Evolutionary conservation across 1,140 invertebrate genomes (phyloP), one percentile per base, ranked within the genome.

Genomic region (Epicauta chinensis): DNA sequence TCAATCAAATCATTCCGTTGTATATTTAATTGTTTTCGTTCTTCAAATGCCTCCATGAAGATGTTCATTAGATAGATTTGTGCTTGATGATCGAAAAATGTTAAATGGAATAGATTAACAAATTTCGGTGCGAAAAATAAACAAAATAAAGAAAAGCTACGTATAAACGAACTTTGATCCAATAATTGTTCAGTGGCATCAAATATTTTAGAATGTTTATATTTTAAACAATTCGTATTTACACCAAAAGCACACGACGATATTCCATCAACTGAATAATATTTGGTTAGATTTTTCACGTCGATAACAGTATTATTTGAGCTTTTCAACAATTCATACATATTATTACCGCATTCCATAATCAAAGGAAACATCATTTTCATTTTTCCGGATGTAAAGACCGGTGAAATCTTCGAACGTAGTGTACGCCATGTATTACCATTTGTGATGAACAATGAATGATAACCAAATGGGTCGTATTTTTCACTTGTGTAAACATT

Each of bases 251-350:
- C 23, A 23, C 23, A 23, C 23, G 23, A 23, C 7, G 23, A 23
- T 3, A 23, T 3, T 5, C 4, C 23, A 61, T 81, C 79, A n/a
- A 77, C 76, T 4, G 74, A 74, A 52, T 74, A 79, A 51, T 71
- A 70, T 0, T 73, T 64, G 43, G 73, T 70, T 23, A 77, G 23
- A 14, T 76, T 72, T 61, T 74, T 76, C 2, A 72, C 57, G 12
- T 72, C 62, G 6, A 23, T 30, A 30, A 11, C 10, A 29, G 9
- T 10, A 10, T 16, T 29, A 12, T 15, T 31, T 6, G 15, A 38
- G n/a, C 48, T 46, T 3, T 58, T 50, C 2, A 69, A 16, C 53
- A 57, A 65, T 16, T 55, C 42, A 7, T 61, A 14, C 13, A 68
- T 59, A 13, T 65, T 38, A 2, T 67, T 53, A 1, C 36, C 49